Percentiles rank a stretch among this genome's conserved stretches.
These are phyloP conservation scores for Calliopum simillimum DNA, from an alignment of 2,888 invertebrate species.

Conservation along the genomic window DNA sequence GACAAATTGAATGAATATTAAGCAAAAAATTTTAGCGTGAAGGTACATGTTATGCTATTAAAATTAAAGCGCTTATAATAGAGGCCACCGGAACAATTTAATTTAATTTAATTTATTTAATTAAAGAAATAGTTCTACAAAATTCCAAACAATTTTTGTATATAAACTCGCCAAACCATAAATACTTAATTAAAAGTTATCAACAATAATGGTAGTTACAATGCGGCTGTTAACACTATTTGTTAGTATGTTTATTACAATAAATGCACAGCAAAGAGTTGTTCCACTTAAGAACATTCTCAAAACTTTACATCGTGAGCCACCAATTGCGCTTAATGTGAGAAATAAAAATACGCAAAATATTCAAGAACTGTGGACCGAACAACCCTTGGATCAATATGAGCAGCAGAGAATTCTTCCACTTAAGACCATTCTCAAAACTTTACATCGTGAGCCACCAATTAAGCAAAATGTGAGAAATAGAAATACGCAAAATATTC, in stretches of 20 bases:
- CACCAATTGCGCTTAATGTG: slow-evolving; percentile 47
- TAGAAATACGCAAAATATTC: slow-evolving; percentile 56
- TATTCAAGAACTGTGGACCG: slow-evolving; percentile 68
- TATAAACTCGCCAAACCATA: too few relatives aligned
- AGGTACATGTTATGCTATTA: too few relatives aligned
- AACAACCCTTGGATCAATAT: slow-evolving; percentile 72
- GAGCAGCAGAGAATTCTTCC: background rate
- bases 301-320: slow-evolving; percentile 62
- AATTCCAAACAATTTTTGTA: too few relatives aligned
- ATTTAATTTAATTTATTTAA: background rate
- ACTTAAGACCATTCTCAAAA: background rate
- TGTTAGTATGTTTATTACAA: too few relatives aligned
- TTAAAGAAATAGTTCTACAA: background rate
- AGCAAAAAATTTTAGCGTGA: too few relatives aligned
- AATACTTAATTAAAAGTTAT: too few relatives aligned
- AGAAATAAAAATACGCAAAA: slow-evolving; percentile 48
- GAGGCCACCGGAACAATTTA: background rate
- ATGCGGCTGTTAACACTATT: too few relatives aligned
- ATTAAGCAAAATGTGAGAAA: slow-evolving; percentile 35
- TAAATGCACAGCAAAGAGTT: background rate
- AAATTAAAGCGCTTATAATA: background rate
- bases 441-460: slow-evolving; percentile 65
- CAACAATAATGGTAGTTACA: too few relatives aligned
- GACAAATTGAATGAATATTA: background rate
- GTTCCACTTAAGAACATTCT: background rate